Percentiles rank a stretch among this genome's conserved stretches.
Evolutionary conservation across 2,797 vertebrate species (phyloP).

Genomic region (Pipistrellus pipistrellus): DNA sequence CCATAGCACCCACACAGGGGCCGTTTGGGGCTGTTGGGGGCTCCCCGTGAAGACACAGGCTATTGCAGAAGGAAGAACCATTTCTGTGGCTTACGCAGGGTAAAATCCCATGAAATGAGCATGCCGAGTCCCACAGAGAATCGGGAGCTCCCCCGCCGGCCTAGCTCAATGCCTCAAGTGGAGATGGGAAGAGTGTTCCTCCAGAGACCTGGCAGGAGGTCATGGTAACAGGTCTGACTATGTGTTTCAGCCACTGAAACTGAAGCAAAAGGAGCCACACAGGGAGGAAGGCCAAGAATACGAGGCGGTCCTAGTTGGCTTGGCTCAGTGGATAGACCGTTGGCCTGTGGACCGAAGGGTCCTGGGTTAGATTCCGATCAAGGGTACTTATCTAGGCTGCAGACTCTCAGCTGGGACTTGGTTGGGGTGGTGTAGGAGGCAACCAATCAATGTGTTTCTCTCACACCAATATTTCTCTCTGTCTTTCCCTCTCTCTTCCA

Average conservation of each 20-base stretch:
- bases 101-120: not conserved
- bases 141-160: too few relatives aligned
- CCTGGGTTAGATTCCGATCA: too few relatives aligned
- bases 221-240: not conserved
- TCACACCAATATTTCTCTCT: too few relatives aligned
- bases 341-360: too few relatives aligned
- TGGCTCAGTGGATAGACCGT: too few relatives aligned
- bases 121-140: not conserved
- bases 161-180: not conserved
- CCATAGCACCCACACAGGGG: fast-evolving
- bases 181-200: not conserved
- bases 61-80: not conserved
- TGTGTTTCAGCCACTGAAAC: not conserved
- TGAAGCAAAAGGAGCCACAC: not conserved
- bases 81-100: not conserved
- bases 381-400: too few relatives aligned
- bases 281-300: not conserved
- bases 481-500: too few relatives aligned
- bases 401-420: too few relatives aligned
- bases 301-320: too few relatives aligned
- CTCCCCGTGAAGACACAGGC: not conserved
- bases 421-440: too few relatives aligned
- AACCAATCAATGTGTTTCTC: too few relatives aligned
- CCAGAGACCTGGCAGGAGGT: not conserved
- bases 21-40: not conserved